phyloP scores from a whole-genome alignment of 2,113 vertebrate species.

The Calonectris borealis region DNA sequence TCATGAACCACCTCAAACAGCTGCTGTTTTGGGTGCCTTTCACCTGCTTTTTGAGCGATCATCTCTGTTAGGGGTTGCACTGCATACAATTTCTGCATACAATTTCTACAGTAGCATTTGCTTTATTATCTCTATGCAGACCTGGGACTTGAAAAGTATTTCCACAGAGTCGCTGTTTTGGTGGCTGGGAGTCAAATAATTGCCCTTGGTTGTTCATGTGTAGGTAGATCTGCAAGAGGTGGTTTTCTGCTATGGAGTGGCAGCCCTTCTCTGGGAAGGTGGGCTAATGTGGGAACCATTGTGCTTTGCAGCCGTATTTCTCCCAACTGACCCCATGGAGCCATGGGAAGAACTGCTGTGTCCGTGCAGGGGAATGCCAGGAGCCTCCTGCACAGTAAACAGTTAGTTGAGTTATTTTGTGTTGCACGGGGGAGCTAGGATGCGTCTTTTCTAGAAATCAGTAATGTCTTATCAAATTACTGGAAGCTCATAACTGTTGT shows the following conservation, averaged over 20 bases:
- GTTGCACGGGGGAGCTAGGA: background rate
- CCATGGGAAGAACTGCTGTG: accelerated
- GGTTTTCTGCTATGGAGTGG: background rate
- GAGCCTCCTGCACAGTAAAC: background rate
- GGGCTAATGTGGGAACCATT: background rate
- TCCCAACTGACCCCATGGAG: background rate
- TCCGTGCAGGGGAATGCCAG: background rate
- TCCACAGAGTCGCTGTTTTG: accelerated
- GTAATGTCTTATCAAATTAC: background rate
- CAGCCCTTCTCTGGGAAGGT: accelerated
- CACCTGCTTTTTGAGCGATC: background rate
- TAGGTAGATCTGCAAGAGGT: background rate
- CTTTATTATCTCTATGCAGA: background rate
- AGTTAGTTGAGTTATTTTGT: background rate
- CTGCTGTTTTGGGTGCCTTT: background rate
- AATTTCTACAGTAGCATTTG: accelerated
- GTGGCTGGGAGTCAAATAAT: background rate
- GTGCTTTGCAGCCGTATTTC: background rate
- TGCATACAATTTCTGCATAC: background rate
- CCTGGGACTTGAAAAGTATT: background rate
- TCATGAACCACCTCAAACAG: background rate
- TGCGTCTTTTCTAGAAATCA: background rate
- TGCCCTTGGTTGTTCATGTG: background rate
- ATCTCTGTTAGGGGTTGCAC: background rate
- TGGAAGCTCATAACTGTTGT: background rate